Base-by-base conservation (phyloP, 2,888 invertebrate species). In the Tanypteryx hageni region DNA sequence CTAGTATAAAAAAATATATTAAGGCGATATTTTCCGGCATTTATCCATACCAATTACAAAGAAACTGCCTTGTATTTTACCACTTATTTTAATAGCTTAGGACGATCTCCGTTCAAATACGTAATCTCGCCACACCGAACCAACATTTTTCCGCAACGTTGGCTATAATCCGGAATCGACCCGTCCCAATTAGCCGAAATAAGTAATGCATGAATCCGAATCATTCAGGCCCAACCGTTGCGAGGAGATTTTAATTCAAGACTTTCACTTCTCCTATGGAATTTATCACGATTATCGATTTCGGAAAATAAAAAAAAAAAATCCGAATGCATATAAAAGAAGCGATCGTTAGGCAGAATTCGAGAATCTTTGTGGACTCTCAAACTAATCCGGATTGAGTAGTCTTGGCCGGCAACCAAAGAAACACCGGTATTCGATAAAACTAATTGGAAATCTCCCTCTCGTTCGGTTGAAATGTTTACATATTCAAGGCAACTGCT, bases 341-440 rank as follows among this genome's bases (percentile, higher is more conserved):
- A 44, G 44, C 44, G 44, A 44, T 44, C 44, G 44, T 44, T 44
- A 44, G 44, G 44, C 44, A 44, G 44, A 5, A 44, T 44, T 44
- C 44, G 44, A 44, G 44, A 44, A 44, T 44, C 1, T 76, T 76
- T 68, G 9, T 76, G 76, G 27, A 27, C 76, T 76, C 76, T 18
- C 27, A 27, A 22, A 22, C 76, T 11, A 13, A 13, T 76, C 27
- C 76, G 4, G 22, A 76, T 76, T 27, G 13, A 76, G 76, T 76
- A 76, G 22, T 27, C 76, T 76, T 76, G 76, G 76, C 22, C 76
- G 76, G 76, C 22, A 27, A 76, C 76, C 76, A 76, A 76, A 76
- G 76, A 76, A 76, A 76, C 76, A 76, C 22, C 14, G 22, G 22
- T 13, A 10, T 76, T 76, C 76, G 76, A 76, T 76, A 76, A 76